Base-by-base conservation (phyloP, 2,888 invertebrate species). In the Drymonia ruficornis region DNA sequence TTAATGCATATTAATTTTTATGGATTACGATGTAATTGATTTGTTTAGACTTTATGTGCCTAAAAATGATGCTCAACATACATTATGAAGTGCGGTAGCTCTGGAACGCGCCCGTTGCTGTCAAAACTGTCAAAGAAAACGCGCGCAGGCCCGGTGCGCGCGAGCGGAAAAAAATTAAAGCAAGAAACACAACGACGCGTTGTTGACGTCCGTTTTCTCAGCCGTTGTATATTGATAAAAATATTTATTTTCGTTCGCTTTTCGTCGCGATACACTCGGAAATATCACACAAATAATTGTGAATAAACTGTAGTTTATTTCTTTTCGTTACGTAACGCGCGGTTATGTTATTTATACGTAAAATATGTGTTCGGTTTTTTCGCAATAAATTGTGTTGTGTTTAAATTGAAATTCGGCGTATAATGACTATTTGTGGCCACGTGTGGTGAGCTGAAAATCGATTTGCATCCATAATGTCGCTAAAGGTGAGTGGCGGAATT, bases 401-500 rank as follows among this genome's bases (percentile, higher is more conserved):
- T 53, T 56, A 45, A 69, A 74, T 72, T 70, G 65, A 59, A 69
- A 78, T 73, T 70, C 65, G 59, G n/a, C n/a, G 61, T 79, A 83
- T 79, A 70, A 86, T 86, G 86, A 77, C 74, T 80, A 75, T 76
- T 81, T 74, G 65, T 70, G 59, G 76, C 68, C 73, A 76, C 75
- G 73, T 78, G 72, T 45, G 15, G 72, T 73, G 67, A 73, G 64
- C 65, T 73, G 68, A 74, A 80, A 78, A 84, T 81, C 76, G 73
- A 83, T 76, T 77, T 59, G 62, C 55, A 76, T 66, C 63, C 64
- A 83, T 64, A 70, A 89, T 89, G 89, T 89, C 89, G 52, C 60
- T 89, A 59, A 89, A 89, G 87, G 89, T 89, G 65, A 81, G 87
- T 76, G 29, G 28, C 54, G 42, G 12, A 53, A 44, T n/a, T 70